Base-by-base conservation (phyloP, 2,113 vertebrate species). In the Heterotilapia buettikoferi region DNA sequence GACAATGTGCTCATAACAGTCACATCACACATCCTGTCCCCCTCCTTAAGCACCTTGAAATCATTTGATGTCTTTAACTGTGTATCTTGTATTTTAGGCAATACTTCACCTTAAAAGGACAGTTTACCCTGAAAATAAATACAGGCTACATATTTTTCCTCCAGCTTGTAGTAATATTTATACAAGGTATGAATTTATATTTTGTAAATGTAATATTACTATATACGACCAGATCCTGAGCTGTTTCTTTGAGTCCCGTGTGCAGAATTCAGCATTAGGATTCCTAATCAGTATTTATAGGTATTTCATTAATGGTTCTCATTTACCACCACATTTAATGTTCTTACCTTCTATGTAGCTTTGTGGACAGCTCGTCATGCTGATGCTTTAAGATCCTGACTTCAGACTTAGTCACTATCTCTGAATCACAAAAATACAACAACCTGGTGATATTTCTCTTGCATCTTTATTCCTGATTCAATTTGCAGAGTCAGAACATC, bases 51-150 rank as follows among this genome's bases (percentile, higher is more conserved):
- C 53, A 0, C 21, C n/a, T 54, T 54, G 52, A 0, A 21, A 54
- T 54, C 52, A 0, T 21, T 21, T 54, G n/a, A 54, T 54, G 9
- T 54, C 52, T 54, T 54, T 54, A 21, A 54, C 19, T 54, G 52
- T 21, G n/a, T 11, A 54, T 54, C 10, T 21, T 21, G 0, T 21
- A 24, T 54, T 54, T 54, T 0, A 24, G n/a, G 53, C 6, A 54
- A 24, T 24, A 24, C 53, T 54, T 54, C n/a, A 24, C 53, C 0
- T 54, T 24, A 54, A 1, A 54, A 3, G 0, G 53, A 0, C n/a
- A 54, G 53, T 24, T 54, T 54, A 54, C n/a, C 10, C 53, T 4
- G n/a, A 54, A 54, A 54, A 54, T 54, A 24, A 24, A 0, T 24
- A 54, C 53, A 54, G n/a, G 2, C 53, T 54, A 12, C 3, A 0